Base-by-base conservation (phyloP, 2,888 invertebrate species). In the Brachylomia viminalis region DNA sequence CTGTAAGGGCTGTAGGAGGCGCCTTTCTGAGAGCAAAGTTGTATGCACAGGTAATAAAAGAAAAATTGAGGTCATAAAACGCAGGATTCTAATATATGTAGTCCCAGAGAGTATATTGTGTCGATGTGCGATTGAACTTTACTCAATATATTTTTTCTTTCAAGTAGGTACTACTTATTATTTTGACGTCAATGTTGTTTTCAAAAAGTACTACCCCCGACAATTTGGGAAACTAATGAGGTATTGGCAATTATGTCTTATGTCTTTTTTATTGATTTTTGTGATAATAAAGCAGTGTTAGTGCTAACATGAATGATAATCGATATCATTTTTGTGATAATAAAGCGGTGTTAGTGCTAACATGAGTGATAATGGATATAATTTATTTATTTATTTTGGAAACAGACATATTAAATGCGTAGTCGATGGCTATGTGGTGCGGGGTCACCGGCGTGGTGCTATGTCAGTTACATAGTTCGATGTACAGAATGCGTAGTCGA, bases 11-110 rank as follows among this genome's bases (percentile, higher is more conserved):
- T 64, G 49, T 68, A 68, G 68, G 70, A 68, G n/a, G 27, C 62
- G 58, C 73, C 80, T 85, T 85, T 75, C 83, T 85, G 52, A 85
- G 65, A 85, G 84, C 64, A 85, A 85, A 85, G 85, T 85, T 85
- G 71, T 72, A 76, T 74, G 74, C 71, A 82, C 62, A 64, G 74
- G 72, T 85, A 80, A 80, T 84, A 75, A 72, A 80, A 65, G 73
- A 69, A 75, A 79, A 77, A 77, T 58, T 74, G 61, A 58, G 20
- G n/a, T 80, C 66, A 80, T 85, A 84, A 85, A 85, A 72, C 79
- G 76, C 83, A 85, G 78, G 73, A 42, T 62, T 66, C 68, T 42
- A 42, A 77, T 65, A 73, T 69, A 75, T 83, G n/a, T n/a, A n/a
- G n/a, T 83, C 62, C 8, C 47, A n/a, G 56, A 64, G 68, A 68